Evolutionary conservation across 2,113 vertebrate species (phyloP), one percentile per base, ranked within the genome.

Genomic region (Stegostoma tigrinum): DNA sequence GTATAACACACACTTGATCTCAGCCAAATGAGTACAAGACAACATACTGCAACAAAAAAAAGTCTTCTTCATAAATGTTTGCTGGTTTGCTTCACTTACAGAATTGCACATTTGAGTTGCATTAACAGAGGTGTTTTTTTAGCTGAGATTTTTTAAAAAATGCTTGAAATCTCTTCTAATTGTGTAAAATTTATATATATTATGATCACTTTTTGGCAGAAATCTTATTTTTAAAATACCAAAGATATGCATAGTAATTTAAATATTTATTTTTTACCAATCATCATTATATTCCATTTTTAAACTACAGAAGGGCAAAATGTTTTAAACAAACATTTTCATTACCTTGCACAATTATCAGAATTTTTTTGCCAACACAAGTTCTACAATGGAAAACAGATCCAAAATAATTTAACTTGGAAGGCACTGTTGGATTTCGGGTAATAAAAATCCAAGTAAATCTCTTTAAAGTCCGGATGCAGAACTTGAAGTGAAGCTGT

Each of bases 381-480:
- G 24, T 24, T 48, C 19, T 12, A 70, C 21, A 3, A 94, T 15
- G 38, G 42, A 72, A 75, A 95, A 72, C 24, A 52, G 94, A 34
- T 19, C 8, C 17, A 24, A 66, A 93, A n/a, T 67, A 93, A 68
- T 66, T 72, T 95, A 95, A 75, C 42, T 27, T 95, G 38, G 68
- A 72, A 95, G 14, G 27, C 67, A 17, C 42, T 52, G 42, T 30
- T 27, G 38, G 42, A 72, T 75, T 95, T 52, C 67, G 52, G 42
- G 42, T 75, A 75, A 95, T 30, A 30, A 95, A 95, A 95, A 72
- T 72, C 45, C 68, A 52, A 38, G 94, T 75, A 95, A 72, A 95
- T 72, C 68, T 23, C 38, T 75, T 67, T 30, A 64, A 93, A 23
- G 68, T 52, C 42, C 48, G 94, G 45, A 75, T 19, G 68, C 45